These are phyloP conservation scores for Lithophane socia DNA, from an alignment of 2,888 invertebrate genomes.

Conservation along the genomic window DNA sequence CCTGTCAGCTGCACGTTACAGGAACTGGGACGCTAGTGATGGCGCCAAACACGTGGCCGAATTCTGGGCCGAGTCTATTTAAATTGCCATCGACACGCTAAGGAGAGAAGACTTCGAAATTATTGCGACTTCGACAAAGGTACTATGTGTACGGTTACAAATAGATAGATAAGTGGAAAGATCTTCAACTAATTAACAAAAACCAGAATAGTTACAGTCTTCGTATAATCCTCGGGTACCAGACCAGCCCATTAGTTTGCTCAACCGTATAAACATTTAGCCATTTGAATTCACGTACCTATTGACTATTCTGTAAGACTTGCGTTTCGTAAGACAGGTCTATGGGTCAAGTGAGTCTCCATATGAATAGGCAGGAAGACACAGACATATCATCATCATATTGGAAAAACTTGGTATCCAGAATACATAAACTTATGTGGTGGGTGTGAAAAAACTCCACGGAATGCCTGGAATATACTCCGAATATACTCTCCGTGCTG, in stretches of 20 bases:
- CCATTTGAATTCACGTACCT: constrained; percentile 8
- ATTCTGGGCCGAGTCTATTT: too few species aligned
- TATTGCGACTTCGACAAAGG: too few species aligned
- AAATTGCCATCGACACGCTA: too few species aligned
- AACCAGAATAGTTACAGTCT: not conserved
- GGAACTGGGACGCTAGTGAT: too few species aligned
- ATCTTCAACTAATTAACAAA: not conserved
- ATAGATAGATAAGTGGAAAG: not conserved
- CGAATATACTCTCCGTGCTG: constrained; percentile 94
- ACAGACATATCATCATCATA: constrained; percentile 38
- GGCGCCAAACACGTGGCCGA: too few species aligned
- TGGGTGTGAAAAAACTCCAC: constrained; percentile 98
- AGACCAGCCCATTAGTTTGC: not conserved
- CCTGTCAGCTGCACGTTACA: too few species aligned
- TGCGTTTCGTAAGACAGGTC: constrained; percentile 18
- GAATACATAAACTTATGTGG: constrained; percentile 94
- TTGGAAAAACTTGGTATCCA: constrained; percentile 91
- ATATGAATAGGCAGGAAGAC: constrained; percentile 9
- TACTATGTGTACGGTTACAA: too few species aligned
- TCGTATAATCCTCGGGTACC: not conserved
- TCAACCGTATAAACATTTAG: constrained; percentile 3
- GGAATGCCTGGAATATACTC: constrained; percentile 98
- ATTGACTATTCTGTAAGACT: constrained; percentile 19
- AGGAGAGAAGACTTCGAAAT: too few species aligned
- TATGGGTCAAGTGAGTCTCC: constrained; percentile 29